Evolutionary conservation across 1,140 invertebrate species (phyloP).

Genomic region (Drosophila littoralis): DNA sequence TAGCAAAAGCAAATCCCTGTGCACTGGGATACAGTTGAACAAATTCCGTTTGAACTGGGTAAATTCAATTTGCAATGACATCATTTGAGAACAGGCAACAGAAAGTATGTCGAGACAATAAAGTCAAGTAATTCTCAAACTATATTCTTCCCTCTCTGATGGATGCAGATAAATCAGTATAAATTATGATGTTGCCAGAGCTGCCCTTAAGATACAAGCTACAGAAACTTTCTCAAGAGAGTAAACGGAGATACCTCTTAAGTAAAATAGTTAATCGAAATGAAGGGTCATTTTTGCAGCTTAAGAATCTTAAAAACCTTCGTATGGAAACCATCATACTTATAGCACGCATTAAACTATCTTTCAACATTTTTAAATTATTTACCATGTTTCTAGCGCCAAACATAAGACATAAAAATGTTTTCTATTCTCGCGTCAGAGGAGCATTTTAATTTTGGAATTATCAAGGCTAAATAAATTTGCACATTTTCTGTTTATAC

Average conservation of each 20-base stretch:
- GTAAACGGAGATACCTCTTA: neutral
- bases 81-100: constrained; percentile 48
- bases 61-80: constrained; percentile 75
- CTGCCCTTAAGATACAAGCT: neutral
- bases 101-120: constrained; percentile 11
- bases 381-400: constrained; percentile 13
- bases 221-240: neutral
- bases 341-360: neutral
- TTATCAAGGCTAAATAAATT: constrained; percentile 78
- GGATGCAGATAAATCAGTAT: constrained; percentile 60
- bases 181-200: constrained; percentile 24
- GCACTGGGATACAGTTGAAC: constrained; percentile 36
- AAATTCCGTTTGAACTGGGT: constrained; percentile 68
- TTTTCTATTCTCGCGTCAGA: constrained; percentile 14
- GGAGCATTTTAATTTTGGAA: constrained; percentile 61
- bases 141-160: constrained; percentile 9
- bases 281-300: no score
- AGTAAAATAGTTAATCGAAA: neutral
- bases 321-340: neutral
- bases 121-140: constrained; percentile 11
- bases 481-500: constrained; percentile 62
- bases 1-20: constrained; percentile 20
- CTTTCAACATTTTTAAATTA: neutral
- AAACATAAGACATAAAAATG: constrained; percentile 52
- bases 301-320: no score